Base-by-base conservation (phyloP, 30 jellyfish, hydroid and myxozoan genomes). In the Cassiopea xamachana region DNA sequence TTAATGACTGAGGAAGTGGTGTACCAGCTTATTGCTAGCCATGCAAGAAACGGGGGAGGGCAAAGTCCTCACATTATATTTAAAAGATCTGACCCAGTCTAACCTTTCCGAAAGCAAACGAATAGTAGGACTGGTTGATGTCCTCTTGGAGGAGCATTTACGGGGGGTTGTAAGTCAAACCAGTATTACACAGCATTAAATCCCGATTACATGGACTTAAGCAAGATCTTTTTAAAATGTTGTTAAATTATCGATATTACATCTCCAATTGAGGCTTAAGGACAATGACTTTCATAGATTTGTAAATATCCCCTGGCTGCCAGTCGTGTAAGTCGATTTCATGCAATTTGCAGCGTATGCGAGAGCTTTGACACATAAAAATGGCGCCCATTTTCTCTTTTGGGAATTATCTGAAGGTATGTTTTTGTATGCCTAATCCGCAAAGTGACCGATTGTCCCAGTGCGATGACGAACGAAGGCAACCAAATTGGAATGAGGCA, bases 311-410 rank as follows among this genome's bases (percentile, higher is more conserved):
- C 51, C 80, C 80, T n/a, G 7, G 80, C 55, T 18, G 80, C 80
- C 80, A 71, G 80, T 27, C 80, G 80, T n/a, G 58, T 71, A 71
- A 71, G 80, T 14, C 14, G 80, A 71, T 71, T 84, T 84, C 55
- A 62, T 55, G 85, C 79, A 18, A 69, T 46, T 69, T 51, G 84
- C 70, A 73, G 27, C 71, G 85, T 68, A 73, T 72, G 49, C 92
- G 71, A 73, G 71, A 49, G 86, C 69, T 49, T 84, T 9, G 2
- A 46, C 9, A 46, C 12, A 55, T 60, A 10, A 71, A 68, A 16
- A 84, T 84, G 92, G 92, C 92, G 92, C 92, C 92, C 68, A 55
- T 71, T 71, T 64, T 71, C 80, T 71, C 80, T 71, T 71, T 71
- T 71, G 80, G 39, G 80, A 9, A 71, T 71, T 71, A 43, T 16